Evolutionary conservation across 2,797 vertebrate species (phyloP).

Genomic region (Cephalopachus bancanus): DNA sequence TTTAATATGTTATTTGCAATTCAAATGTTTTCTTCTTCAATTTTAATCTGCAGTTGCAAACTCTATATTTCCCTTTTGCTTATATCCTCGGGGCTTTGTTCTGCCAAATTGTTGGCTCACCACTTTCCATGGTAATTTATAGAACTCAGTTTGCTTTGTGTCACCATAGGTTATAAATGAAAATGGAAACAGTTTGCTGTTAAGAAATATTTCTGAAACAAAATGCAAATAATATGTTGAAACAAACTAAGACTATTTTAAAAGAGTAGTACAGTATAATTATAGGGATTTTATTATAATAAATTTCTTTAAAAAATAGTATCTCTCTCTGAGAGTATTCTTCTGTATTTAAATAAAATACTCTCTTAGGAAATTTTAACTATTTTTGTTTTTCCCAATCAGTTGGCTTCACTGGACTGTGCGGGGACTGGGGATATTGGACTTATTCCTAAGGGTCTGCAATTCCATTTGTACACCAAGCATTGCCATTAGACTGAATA

Average conservation of each 20-base stretch:
- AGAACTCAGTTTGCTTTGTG: slow-evolving; percentile 34
- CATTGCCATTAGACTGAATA: neutral
- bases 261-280: slow-evolving; percentile 66
- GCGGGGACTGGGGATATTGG: neutral
- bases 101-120: slow-evolving; percentile 47
- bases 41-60: slow-evolving; percentile 59
- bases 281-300: neutral
- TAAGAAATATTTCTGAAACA: slow-evolving; percentile 78
- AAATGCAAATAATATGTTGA: slow-evolving; percentile 75
- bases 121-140: slow-evolving; percentile 64
- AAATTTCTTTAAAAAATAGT: slow-evolving; percentile 1
- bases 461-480: neutral
- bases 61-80: neutral
- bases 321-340: neutral
- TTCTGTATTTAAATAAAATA: slow-evolving; percentile 68
- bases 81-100: slow-evolving; percentile 57
- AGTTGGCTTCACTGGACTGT: neutral
- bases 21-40: slow-evolving; percentile 60
- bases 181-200: slow-evolving; percentile 77
- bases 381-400: slow-evolving; percentile 30
- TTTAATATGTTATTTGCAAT: slow-evolving; percentile 53
- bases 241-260: slow-evolving; percentile 66
- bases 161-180: slow-evolving; percentile 77
- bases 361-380: slow-evolving; percentile 28
- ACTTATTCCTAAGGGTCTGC: neutral